A percentile compares a stretch with the other conserved stretches of the same genome.
Conservation (phyloP, 2,797 vertebrate species). For the Apogon talboti region DNA sequence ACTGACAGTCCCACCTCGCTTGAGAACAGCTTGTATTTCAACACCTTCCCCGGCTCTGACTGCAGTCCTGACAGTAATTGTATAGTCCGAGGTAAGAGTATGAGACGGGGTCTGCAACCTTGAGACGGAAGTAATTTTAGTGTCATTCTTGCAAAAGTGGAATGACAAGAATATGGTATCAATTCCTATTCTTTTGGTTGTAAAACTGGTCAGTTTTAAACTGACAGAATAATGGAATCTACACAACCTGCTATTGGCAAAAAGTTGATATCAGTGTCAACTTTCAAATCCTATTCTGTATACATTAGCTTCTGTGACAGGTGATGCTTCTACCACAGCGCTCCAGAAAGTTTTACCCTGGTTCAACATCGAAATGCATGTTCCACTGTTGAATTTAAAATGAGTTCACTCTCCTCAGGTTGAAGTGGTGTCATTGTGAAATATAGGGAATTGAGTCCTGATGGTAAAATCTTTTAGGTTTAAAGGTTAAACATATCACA, state of each 20-base stretch:
- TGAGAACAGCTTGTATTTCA: constrained; percentile 38
- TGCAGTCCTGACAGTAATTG: constrained; percentile 70
- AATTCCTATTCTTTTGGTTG: neutral
- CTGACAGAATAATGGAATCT: constrained; percentile 3
- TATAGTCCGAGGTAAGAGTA: constrained; percentile 44
- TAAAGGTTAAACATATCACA: no score
- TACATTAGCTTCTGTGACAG: constrained; percentile 11
- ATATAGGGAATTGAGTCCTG: no score
- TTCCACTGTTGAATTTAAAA: no score
- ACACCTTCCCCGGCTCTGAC: constrained; percentile 24
- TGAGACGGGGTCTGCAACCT: constrained; percentile 32
- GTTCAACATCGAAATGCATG: no score
- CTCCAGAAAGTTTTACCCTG: no score
- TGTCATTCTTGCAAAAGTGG: constrained; percentile 26
- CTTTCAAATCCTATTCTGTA: constrained; percentile 1
- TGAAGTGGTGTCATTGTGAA: no score
- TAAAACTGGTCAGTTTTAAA: constrained; percentile 5
- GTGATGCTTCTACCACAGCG: neutral
- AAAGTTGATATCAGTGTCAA: neutral
- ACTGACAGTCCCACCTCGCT: constrained; percentile 25
- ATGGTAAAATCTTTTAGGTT: no score
- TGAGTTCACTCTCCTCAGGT: no score
- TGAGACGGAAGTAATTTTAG: constrained; percentile 54
- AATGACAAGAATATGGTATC: constrained; percentile 26
- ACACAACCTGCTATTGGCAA: constrained; percentile 14